Evolutionary conservation across 1,140 invertebrate genomes (phyloP).

Genomic region (Trachelipus rathkii): DNA sequence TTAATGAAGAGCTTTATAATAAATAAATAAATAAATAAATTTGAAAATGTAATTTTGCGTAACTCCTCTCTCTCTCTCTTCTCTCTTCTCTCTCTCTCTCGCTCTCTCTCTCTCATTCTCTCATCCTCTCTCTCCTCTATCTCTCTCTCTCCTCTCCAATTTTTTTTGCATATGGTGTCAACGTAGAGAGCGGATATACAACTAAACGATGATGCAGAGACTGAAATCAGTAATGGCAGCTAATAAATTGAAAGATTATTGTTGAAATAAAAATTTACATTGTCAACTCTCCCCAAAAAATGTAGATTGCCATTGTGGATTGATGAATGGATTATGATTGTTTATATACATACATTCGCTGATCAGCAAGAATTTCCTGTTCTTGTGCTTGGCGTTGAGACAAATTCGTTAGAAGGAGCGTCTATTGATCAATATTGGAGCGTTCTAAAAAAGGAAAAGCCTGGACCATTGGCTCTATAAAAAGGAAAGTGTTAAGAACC

Average conservation of each 20-base stretch:
- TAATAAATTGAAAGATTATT: not conserved
- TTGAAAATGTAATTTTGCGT: too few relatives aligned
- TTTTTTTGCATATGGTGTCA: too few relatives aligned
- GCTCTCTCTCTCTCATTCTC: too few relatives aligned
- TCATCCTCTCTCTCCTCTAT: too few relatives aligned
- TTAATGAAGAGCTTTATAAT: too few relatives aligned
- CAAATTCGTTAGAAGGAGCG: not conserved
- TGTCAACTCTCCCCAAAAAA: not conserved
- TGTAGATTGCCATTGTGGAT: not conserved
- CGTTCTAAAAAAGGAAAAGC: not conserved
- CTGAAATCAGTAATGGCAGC: too few relatives aligned
- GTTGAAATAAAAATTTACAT: not conserved
- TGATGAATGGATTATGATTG: not conserved
- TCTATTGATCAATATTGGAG: not conserved
- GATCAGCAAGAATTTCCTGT: not conserved
- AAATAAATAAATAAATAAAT: too few relatives aligned
- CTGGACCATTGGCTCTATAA: not conserved
- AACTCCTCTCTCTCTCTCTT: too few relatives aligned
- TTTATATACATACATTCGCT: not conserved
- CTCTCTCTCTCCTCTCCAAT: too few relatives aligned
- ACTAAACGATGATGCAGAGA: too few relatives aligned
- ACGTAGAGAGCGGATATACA: too few relatives aligned
- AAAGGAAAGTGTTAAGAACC: not conserved
- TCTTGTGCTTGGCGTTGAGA: not conserved
- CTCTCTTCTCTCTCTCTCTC: too few relatives aligned